These are phyloP conservation scores for Notarius quadriscutis DNA, from an alignment of 2,113 vertebrate species.

Conservation along the genomic window DNA sequence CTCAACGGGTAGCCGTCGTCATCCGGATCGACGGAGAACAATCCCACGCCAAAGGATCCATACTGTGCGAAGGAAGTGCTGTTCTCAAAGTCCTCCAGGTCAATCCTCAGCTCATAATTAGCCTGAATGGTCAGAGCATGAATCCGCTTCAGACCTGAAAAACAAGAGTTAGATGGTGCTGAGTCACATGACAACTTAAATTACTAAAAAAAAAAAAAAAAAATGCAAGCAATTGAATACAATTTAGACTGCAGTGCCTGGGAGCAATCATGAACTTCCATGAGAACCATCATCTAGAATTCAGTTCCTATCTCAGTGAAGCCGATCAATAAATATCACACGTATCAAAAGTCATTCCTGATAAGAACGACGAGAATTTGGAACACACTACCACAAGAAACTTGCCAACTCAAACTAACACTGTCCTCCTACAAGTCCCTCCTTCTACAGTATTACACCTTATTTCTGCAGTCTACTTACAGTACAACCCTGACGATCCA, in stretches of 20 bases:
- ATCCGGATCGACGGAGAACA: constrained; percentile 93
- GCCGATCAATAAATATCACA: neutral
- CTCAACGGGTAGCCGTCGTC: constrained; percentile 92
- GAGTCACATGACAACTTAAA: neutral
- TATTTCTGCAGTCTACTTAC: too few species aligned
- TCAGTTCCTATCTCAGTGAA: neutral
- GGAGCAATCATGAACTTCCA: neutral
- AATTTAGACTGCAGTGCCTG: neutral
- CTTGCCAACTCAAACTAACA: too few species aligned
- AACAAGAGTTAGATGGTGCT: neutral
- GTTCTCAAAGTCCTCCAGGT: constrained; percentile 95
- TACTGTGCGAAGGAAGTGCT: constrained; percentile 90
- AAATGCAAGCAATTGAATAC: neutral
- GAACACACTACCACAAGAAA: too few species aligned
- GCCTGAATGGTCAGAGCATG: constrained; percentile 90
- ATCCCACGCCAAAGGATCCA: constrained; percentile 86
- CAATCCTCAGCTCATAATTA: constrained; percentile 89
- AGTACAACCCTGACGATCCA: too few species aligned
- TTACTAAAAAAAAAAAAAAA: neutral
- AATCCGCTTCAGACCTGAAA: constrained; percentile 85
- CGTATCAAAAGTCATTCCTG: too few species aligned
- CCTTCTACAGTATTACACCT: too few species aligned
- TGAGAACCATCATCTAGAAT: neutral
- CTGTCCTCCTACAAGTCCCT: too few species aligned
- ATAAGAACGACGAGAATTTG: too few species aligned